Conservation (phyloP, 2,888 invertebrate species). For the Drosophila setosimentum region DNA sequence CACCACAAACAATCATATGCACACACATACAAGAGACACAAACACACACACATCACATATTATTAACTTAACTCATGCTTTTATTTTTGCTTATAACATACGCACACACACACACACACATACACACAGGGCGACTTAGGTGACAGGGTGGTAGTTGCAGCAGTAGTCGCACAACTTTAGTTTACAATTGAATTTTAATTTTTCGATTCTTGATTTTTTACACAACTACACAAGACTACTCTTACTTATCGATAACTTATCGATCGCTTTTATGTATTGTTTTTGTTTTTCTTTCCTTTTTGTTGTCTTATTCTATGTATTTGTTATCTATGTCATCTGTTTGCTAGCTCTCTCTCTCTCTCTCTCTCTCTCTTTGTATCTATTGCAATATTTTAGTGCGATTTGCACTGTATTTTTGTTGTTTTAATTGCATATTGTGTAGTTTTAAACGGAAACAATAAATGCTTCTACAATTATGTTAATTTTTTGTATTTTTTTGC, state of each 20-base stretch:
- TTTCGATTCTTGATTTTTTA: slow-evolving; percentile 12
- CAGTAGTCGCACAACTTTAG: slow-evolving; percentile 7
- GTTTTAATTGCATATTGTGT: slow-evolving; percentile 20
- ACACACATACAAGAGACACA: slow-evolving; percentile 8
- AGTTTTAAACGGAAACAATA: slow-evolving; percentile 8
- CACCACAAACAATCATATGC: slow-evolving; percentile 22
- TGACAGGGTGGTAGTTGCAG: slow-evolving; percentile 20
- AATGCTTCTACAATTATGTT: neutral
- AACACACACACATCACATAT: neutral
- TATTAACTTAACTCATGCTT: slow-evolving; percentile 15
- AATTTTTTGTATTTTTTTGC: slow-evolving; percentile 8
- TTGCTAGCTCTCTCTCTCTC: neutral
- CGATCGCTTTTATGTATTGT: slow-evolving; percentile 23
- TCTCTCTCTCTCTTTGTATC: slow-evolving; percentile 16
- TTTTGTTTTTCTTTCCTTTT: slow-evolving; percentile 18
- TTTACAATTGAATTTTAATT: slow-evolving; percentile 6
- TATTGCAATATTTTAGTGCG: slow-evolving; percentile 19
- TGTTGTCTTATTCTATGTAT: slow-evolving; percentile 17
- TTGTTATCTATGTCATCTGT: slow-evolving; percentile 28
- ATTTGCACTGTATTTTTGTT: neutral
- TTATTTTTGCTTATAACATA: slow-evolving; percentile 13
- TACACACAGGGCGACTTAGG: slow-evolving; percentile 46
- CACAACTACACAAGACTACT: slow-evolving; percentile 6
- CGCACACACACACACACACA: slow-evolving; percentile 13
- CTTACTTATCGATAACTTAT: slow-evolving; percentile 21